Conservation (phyloP, 2,113 vertebrate species). For the Bolborhynchus lineola region DNA sequence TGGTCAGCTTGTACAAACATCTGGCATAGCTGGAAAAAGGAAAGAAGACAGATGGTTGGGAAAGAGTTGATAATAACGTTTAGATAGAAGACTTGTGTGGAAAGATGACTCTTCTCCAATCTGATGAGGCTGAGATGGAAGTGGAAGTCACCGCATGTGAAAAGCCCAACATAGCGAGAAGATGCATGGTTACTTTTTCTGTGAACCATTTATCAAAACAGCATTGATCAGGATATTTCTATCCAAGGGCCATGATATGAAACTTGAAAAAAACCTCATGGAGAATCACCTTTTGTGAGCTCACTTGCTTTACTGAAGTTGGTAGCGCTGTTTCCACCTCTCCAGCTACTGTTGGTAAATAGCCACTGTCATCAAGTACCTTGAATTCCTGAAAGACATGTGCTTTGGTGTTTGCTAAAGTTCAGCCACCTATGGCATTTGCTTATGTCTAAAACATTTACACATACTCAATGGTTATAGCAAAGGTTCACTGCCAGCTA, state of each 20-base stretch:
- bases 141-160: background rate
- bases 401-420: conserved; percentile 31
- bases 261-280: background rate
- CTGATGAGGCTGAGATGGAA: background rate
- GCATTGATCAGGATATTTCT: background rate
- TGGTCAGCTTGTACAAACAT: too few species aligned
- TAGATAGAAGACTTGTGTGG: background rate
- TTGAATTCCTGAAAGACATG: background rate
- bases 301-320: background rate
- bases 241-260: background rate
- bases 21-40: too few species aligned
- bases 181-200: background rate
- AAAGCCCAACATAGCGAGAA: background rate
- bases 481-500: conserved; percentile 1
- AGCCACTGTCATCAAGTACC: background rate
- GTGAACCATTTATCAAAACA: background rate
- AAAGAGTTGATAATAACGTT: too few species aligned
- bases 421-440: conserved; percentile 40
- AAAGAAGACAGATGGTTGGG: too few species aligned
- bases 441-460: background rate
- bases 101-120: background rate
- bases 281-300: background rate
- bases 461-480: background rate
- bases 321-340: background rate
- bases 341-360: background rate